Evolutionary conservation across 2,888 invertebrate species (phyloP), one percentile per base, ranked within the genome.

Genomic region (Rhopalosiphum nymphaeae): DNA sequence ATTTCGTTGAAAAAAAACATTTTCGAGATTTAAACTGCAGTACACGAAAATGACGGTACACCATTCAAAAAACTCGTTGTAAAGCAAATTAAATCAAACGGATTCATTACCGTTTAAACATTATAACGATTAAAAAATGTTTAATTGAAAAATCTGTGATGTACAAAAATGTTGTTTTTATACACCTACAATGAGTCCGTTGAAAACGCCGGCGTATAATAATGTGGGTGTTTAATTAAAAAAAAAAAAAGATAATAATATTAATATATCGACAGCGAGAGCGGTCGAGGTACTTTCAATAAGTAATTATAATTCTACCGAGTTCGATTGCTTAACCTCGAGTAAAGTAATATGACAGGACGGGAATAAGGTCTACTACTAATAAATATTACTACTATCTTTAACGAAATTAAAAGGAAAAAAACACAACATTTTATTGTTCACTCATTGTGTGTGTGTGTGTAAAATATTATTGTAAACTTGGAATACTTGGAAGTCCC

Each of bases 171-270:
- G 2, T 36, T 21, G 5, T 78, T 78, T 78, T 2, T 36, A 36
- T 78, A 21, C 9, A 42, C 21, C 36, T 36, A 78, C 36, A 3
- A 36, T 21, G 21, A 16, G 16, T 78, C 36, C n/a, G 67, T 16
- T 16, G 61, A 4, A 85, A 44, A 44, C 13, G 11, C 10, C 2
- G 29, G 29, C 11, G 13, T 44, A 44, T 13, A 85, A 85, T 13
- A 44, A 61, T 21, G 89, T 61, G 89, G 44, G 89, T 61, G 57
- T 89, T 89, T 89, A 89, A 89, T 89, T 89, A 61, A 29, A 89
- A 89, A 56, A 21, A 89, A 89, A 67, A 67, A 61, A 9, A 42
- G 10, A 89, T 42, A 89, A 57, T 26, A 89, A 26, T 56, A 56
- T 88, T 16, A 10, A 46, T 46, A 2, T 56, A 42, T 89, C 25